A percentile compares a stretch with the other conserved stretches of the same genome.
These are phyloP conservation scores for Steatocranus sp. DNA, from an alignment of 2,797 vertebrate genomes.

Conservation along the genomic window DNA sequence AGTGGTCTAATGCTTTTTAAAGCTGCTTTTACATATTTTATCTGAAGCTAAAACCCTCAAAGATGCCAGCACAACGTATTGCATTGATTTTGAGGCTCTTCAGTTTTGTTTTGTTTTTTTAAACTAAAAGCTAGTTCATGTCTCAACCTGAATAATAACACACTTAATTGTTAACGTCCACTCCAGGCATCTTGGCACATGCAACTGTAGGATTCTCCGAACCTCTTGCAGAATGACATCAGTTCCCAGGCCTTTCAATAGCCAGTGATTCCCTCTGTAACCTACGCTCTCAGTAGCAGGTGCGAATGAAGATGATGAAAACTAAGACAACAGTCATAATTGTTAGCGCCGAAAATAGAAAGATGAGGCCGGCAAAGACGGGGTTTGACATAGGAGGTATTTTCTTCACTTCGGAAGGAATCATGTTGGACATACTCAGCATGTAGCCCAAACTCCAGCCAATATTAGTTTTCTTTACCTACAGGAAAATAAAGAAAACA, in stretches of 20 bases:
- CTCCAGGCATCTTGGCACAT: background rate
- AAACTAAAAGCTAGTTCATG: background rate
- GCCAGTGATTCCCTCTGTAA: background rate
- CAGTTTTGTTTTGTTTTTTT: background rate
- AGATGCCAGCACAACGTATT: background rate
- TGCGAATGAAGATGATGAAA: conserved; percentile 71
- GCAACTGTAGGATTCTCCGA: background rate
- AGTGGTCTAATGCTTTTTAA: background rate
- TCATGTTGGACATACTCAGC: conserved; percentile 92
- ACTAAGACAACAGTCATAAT: conserved; percentile 81
- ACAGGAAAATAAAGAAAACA: background rate
- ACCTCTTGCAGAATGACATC: background rate
- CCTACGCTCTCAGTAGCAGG: conserved; percentile 60
- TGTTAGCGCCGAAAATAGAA: conserved; percentile 80
- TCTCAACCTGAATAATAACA: background rate
- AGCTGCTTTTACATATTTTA: background rate
- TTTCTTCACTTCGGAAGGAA: conserved; percentile 83
- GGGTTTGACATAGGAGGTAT: conserved; percentile 78
- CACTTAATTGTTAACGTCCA: background rate
- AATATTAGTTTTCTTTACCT: conserved; percentile 87
- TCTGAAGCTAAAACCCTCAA: background rate
- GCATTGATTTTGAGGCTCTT: background rate
- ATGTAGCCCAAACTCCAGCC: conserved; percentile 96
- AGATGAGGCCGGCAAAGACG: conserved; percentile 80
- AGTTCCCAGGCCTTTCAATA: background rate